These are phyloP conservation scores for Xylocampa areola DNA, from an alignment of 2,888 invertebrate species.

Conservation along the genomic window DNA sequence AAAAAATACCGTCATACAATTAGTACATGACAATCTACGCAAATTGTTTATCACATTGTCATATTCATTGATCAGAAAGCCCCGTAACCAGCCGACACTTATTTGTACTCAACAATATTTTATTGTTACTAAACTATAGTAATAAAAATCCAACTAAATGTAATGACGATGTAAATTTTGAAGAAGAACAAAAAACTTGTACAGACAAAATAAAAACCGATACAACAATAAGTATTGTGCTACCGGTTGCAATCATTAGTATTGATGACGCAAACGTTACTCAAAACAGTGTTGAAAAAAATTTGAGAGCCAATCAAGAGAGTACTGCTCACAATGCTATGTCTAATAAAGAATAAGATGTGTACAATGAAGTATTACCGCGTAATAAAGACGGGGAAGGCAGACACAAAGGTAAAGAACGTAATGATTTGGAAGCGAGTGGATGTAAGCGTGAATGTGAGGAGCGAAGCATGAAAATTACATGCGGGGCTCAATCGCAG, in stretches of 20 bases:
- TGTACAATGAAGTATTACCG: constrained; percentile 77
- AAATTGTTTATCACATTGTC: constrained; percentile 63
- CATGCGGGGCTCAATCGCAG: constrained; percentile 84
- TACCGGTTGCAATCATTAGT: constrained; percentile 87
- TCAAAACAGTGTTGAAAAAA: constrained; percentile 81
- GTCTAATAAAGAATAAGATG: constrained; percentile 76
- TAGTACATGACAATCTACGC: constrained; percentile 58
- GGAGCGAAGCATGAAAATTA: constrained; percentile 87
- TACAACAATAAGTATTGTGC: constrained; percentile 87
- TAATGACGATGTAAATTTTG: constrained; percentile 85
- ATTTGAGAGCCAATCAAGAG: constrained; percentile 84
- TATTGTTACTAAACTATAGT: constrained; percentile 79
- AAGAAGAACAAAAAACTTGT: constrained; percentile 67
- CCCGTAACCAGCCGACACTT: constrained; percentile 51
- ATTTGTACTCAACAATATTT: constrained; percentile 72
- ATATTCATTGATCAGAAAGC: constrained; percentile 60
- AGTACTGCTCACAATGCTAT: constrained; percentile 69
- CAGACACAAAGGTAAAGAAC: constrained; percentile 83
- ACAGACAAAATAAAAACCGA: constrained; percentile 68
- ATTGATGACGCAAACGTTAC: constrained; percentile 88
- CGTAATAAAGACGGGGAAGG: constrained; percentile 78
- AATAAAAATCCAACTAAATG: constrained; percentile 85
- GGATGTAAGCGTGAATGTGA: constrained; percentile 85
- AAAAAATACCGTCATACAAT: constrained; percentile 56
- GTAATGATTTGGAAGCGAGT: constrained; percentile 89